Evolutionary conservation across 2,797 vertebrate species (phyloP), one percentile per base, ranked within the genome.

Genomic region (Peromyscus eremicus): DNA sequence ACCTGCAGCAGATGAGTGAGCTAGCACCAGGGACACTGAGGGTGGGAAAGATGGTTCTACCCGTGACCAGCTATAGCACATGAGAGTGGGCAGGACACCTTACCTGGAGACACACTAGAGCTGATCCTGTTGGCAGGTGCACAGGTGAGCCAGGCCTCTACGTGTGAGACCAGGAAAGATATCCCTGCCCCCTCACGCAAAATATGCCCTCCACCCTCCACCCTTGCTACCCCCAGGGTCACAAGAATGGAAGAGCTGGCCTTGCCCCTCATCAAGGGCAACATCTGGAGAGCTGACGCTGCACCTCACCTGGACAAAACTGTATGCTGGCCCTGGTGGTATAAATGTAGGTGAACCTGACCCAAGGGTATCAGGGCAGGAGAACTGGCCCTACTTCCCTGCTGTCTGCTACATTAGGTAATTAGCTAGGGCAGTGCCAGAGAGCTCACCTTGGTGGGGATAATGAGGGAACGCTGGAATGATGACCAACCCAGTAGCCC

Each of bases 41-140:
- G 71, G 19, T 21, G n/a, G 8, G 17, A 37, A 17, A 71, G 17
- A 37, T 37, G 8, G n/a, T 8, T 3, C n/a, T 37, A 37, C 34
- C 16, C 34, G 16, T 71, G 12, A 37, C 8, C 34, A 37, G 19
- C n/a, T 37, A 70, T 8, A 71, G 70, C n/a, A 71, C 62, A 52
- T 37, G 17, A 21, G 70, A 37, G 1, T 1, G 3, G 4, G n/a
- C 70, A 4, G 3, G 4, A n/a, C 70, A 71, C 3, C n/a, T 23
- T 37, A 1, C 17, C 70, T 19, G n/a, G 8, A 6, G 37, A 34
- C n/a, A 71, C 70, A 71, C 17, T 9, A 37, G 70, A 21, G n/a
- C 7, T 37, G 70, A 71, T 17, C n/a, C 19, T 71, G 70, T 37
- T 37, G 17, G 52, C 70, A 71, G n/a, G 17, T 2, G 52, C n/a